A percentile compares a stretch with the other conserved stretches of the same genome.
Evolutionary conservation across 2,113 vertebrate species (phyloP).

Genomic region (Megatriorchis doriae): DNA sequence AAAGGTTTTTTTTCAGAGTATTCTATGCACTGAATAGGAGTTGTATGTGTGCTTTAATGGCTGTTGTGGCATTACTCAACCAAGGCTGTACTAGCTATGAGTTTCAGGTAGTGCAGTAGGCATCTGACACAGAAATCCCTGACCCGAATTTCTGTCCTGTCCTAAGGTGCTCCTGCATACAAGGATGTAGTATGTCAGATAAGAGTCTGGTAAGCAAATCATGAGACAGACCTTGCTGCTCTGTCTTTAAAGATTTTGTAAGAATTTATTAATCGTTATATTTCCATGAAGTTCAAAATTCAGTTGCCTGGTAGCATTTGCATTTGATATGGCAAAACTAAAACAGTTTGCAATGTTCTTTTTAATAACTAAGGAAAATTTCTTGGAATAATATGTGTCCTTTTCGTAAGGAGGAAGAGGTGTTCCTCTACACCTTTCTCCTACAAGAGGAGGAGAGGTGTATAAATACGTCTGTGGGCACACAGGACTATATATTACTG

Average conservation of each 20-base stretch:
- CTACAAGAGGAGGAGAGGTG: background rate
- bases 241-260: background rate
- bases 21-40: background rate
- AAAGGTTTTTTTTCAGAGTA: background rate
- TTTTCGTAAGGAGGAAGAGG: background rate
- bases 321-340: background rate
- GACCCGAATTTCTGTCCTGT: background rate
- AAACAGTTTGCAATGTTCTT: background rate
- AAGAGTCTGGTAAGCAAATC: background rate
- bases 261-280: background rate
- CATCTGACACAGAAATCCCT: background rate
- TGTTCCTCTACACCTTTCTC: background rate
- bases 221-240: background rate
- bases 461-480: background rate
- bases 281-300: background rate
- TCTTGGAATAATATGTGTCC: background rate
- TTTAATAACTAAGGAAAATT: background rate
- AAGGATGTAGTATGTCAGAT: background rate
- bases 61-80: background rate
- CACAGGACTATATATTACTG: background rate
- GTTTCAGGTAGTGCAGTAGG: background rate
- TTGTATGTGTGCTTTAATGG: background rate
- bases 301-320: background rate
- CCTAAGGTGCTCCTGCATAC: background rate
- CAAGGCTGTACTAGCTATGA: background rate